phyloP scores from a whole-genome alignment of 2,113 vertebrate genomes.

The Salvelinus namaycush region DNA sequence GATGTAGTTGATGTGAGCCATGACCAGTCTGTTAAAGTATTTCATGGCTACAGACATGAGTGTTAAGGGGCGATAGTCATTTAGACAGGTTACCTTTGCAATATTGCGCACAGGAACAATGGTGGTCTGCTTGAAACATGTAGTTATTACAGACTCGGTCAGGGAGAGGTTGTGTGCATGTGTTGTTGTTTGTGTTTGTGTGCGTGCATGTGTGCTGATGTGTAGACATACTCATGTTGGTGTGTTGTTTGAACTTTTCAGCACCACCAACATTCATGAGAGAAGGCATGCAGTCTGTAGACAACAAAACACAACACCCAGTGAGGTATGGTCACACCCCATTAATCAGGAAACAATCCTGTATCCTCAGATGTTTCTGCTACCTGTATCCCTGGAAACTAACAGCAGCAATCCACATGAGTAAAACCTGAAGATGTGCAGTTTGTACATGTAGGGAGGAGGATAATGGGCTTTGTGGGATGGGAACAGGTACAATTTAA shows the following conservation, averaged over 20 bases:
- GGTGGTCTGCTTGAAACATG: too few relatives aligned
- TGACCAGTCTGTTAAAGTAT: too few relatives aligned
- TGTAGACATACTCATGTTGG: background rate
- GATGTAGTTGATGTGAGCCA: too few relatives aligned
- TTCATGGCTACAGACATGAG: too few relatives aligned
- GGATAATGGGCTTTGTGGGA: background rate
- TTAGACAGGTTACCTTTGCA: too few relatives aligned
- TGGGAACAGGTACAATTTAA: constrained; percentile 32
- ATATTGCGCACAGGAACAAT: too few relatives aligned
- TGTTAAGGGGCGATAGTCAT: too few relatives aligned
- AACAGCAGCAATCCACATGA: constrained; percentile 47
- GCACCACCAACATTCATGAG: constrained; percentile 34
- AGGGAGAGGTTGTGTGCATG: too few relatives aligned
- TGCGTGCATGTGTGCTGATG: background rate
- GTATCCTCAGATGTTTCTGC: constrained; percentile 39
- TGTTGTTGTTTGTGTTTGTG: constrained; percentile 6
- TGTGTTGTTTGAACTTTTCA: background rate
- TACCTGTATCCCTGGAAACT: constrained; percentile 45
- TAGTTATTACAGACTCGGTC: too few relatives aligned
- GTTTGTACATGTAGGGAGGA: background rate
- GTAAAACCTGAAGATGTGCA: constrained; percentile 19
- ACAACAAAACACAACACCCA: constrained; percentile 32
- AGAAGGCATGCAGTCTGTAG: constrained; percentile 46
- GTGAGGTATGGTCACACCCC: constrained; percentile 52
- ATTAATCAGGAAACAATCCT: constrained; percentile 52